Percentiles rank a stretch among this genome's conserved stretches.
Evolutionary conservation across 2,113 vertebrate species (phyloP).

Genomic region (Salvator merianae): DNA sequence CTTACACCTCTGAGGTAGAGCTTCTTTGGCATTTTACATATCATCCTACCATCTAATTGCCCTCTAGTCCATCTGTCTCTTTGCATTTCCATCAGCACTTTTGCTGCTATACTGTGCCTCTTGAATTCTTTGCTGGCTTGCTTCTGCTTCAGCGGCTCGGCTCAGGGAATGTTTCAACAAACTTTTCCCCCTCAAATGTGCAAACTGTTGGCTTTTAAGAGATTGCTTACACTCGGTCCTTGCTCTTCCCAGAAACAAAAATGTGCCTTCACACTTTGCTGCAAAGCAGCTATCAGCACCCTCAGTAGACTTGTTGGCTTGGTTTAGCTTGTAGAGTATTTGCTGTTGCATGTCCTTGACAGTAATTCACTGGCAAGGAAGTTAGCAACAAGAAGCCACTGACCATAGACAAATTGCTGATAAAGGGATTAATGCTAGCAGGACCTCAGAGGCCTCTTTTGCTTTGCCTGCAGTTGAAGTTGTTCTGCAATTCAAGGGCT

Average conservation of each 20-base stretch:
- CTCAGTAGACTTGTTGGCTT: not conserved
- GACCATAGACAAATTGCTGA: slow-evolving; percentile 34
- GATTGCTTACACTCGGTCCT: slow-evolving; percentile 13
- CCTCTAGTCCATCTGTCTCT: slow-evolving; percentile 38
- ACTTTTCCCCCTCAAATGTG: slow-evolving; percentile 15
- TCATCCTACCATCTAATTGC: slow-evolving; percentile 11
- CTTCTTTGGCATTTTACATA: slow-evolving; percentile 47
- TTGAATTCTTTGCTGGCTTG: slow-evolving; percentile 25
- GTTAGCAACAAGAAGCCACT: slow-evolving; percentile 26
- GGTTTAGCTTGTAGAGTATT: not conserved
- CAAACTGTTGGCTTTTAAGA: slow-evolving; percentile 6
- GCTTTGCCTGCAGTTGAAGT: slow-evolving; percentile 1
- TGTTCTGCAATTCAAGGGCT: slow-evolving; percentile 31
- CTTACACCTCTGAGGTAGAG: slow-evolving; percentile 44
- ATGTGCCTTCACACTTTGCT: slow-evolving; percentile 10
- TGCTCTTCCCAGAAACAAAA: slow-evolving; percentile 1
- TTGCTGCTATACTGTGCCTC: slow-evolving; percentile 12
- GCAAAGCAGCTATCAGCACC: slow-evolving; percentile 6
- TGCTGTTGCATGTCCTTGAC: slow-evolving; percentile 35
- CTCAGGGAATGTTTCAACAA: slow-evolving; percentile 10
- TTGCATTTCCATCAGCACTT: slow-evolving; percentile 36
- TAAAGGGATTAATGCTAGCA: slow-evolving; percentile 5
- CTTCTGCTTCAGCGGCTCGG: not conserved
- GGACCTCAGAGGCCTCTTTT: not conserved
- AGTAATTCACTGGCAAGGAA: slow-evolving; percentile 35